Conservation (phyloP, 2,113 vertebrate species). For the Syrrhaptes paradoxus region DNA sequence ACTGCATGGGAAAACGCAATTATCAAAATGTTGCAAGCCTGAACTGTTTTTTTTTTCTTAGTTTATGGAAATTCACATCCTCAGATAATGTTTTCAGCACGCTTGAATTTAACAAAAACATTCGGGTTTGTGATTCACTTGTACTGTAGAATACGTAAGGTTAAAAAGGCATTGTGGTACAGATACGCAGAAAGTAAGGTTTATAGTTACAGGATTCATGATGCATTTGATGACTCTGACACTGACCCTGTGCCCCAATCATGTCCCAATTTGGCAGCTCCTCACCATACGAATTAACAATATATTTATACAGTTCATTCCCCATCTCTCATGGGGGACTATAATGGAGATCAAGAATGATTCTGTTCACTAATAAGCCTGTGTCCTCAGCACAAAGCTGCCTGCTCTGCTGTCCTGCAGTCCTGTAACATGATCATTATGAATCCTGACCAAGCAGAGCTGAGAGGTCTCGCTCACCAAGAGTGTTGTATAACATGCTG, state of each 20-base stretch:
- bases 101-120: constrained; percentile 11
- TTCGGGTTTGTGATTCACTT: constrained; percentile 19
- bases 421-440: background rate
- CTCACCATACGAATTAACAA: background rate
- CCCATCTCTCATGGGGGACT: background rate
- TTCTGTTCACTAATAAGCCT: background rate
- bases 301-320: background rate
- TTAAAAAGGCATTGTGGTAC: background rate
- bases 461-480: constrained; percentile 5
- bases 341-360: background rate
- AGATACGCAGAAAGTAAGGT: background rate
- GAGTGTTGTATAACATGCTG: constrained; percentile 5
- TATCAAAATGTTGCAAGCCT: background rate
- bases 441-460: background rate
- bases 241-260: background rate
- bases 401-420: background rate
- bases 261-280: background rate
- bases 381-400: background rate
- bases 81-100: background rate
- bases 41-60: background rate
- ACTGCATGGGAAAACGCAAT: constrained; percentile 32
- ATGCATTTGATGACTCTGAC: background rate
- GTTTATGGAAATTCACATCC: constrained; percentile 16
- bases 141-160: background rate
- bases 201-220: background rate